Conservation (phyloP, 2,888 invertebrate species). For the Mesodorylaimus sp. region DNA sequence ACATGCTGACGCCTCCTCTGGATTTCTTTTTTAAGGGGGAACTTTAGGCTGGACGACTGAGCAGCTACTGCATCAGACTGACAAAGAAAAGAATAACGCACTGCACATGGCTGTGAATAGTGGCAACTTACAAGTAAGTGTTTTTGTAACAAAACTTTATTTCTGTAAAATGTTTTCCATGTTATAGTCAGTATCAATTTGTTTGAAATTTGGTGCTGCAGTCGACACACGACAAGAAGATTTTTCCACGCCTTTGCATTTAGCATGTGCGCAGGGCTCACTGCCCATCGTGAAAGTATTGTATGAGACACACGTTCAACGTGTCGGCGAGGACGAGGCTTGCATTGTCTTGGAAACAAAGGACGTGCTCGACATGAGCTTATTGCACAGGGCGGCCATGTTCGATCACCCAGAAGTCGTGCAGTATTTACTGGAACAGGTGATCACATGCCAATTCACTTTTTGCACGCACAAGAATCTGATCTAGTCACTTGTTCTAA, state of each 20-base stretch:
- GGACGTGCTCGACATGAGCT: conserved; percentile 71
- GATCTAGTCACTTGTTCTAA: neutral
- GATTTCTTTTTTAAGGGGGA: conserved; percentile 43
- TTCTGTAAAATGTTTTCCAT: too few species aligned
- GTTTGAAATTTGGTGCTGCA: conserved; percentile 62
- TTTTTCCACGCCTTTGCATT: conserved; percentile 66
- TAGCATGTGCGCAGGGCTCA: conserved; percentile 55
- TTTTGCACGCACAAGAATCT: too few species aligned
- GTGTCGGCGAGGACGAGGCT: conserved; percentile 40
- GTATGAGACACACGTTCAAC: neutral
- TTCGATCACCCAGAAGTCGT: conserved; percentile 66
- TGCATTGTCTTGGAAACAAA: conserved; percentile 47
- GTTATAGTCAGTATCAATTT: conserved; percentile 57
- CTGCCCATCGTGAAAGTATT: neutral
- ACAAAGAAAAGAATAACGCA: conserved; percentile 62
- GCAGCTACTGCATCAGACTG: conserved; percentile 62
- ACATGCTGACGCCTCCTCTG: too few species aligned
- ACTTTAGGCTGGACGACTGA: conserved; percentile 55
- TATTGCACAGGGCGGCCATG: conserved; percentile 74
- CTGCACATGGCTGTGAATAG: conserved; percentile 40
- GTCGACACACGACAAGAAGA: conserved; percentile 73
- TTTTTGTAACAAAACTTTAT: too few species aligned
- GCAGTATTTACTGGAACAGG: conserved; percentile 41
- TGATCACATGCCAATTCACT: too few species aligned
- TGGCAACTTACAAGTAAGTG: too few species aligned